Conservation (phyloP, 2,113 vertebrate species). For the Tragulus kanchil region DNA sequence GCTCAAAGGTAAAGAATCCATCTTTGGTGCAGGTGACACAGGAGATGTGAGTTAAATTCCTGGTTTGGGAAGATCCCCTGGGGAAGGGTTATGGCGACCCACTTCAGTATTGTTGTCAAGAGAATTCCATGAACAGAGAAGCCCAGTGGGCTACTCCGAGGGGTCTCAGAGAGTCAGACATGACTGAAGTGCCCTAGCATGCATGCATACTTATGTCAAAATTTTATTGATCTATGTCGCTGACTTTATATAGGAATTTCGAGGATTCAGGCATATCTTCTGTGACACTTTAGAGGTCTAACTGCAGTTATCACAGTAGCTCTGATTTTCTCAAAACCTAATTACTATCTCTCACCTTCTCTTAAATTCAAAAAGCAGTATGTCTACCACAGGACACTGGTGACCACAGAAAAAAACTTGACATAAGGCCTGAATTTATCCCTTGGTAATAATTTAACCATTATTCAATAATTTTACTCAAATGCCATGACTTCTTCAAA, state of each 20-base stretch:
- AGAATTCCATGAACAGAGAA: background rate
- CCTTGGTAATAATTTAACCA: conserved; percentile 34
- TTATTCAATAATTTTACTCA: background rate
- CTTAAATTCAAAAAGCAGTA: background rate
- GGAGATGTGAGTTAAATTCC: background rate
- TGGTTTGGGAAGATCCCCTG: background rate
- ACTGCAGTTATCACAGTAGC: background rate
- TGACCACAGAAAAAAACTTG: background rate
- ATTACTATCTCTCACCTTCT: background rate
- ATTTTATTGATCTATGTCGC: background rate
- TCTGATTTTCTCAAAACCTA: conserved; percentile 24
- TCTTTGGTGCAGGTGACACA: background rate
- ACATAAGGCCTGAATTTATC: background rate
- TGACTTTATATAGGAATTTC: background rate
- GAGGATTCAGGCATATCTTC: background rate
- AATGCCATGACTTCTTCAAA: background rate
- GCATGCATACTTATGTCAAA: background rate
- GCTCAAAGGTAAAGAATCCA: background rate
- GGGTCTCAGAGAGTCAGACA: background rate
- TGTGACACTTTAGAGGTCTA: background rate
- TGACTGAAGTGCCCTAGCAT: background rate
- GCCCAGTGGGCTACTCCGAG: background rate
- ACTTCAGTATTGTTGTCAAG: background rate
- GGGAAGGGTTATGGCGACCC: background rate
- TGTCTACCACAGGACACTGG: background rate